Evolutionary conservation across 2,113 vertebrate species (phyloP).

Genomic region (Eulemur rufifrons): DNA sequence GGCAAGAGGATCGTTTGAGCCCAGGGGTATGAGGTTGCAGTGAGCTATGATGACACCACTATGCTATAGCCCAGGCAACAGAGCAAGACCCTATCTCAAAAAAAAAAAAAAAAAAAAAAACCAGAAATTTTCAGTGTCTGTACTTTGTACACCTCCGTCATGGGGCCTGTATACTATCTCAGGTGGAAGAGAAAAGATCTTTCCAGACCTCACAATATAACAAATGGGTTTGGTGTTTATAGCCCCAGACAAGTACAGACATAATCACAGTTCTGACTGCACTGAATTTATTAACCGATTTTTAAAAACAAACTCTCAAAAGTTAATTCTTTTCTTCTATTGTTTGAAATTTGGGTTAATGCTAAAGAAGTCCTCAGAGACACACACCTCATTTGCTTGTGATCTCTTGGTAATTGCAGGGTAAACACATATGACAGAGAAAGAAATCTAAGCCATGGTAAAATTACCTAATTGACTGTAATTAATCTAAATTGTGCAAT

Average conservation of each 20-base stretch:
- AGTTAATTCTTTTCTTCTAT: background rate
- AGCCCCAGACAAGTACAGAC: background rate
- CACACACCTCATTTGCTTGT: background rate
- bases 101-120: too few species aligned
- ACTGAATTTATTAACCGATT: background rate
- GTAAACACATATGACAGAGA: conserved; percentile 50
- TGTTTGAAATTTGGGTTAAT: conserved; percentile 32
- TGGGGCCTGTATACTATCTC: background rate
- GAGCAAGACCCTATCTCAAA: too few species aligned
- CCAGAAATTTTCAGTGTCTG: background rate
- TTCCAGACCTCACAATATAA: background rate
- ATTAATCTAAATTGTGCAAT: background rate
- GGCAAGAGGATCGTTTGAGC: too few species aligned
- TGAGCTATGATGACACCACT: too few species aligned
- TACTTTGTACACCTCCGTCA: background rate
- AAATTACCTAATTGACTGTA: background rate
- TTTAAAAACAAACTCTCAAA: background rate
- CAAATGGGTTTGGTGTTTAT: background rate
- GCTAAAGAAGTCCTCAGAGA: conserved; percentile 51
- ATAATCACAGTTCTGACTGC: background rate
- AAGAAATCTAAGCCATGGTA: background rate
- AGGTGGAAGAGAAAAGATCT: background rate
- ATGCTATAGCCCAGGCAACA: too few species aligned
- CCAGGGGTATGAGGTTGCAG: too few species aligned
- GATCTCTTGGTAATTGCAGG: conserved; percentile 6